Conservation (phyloP, 2,888 invertebrate species). For the Boloria selene region DNA sequence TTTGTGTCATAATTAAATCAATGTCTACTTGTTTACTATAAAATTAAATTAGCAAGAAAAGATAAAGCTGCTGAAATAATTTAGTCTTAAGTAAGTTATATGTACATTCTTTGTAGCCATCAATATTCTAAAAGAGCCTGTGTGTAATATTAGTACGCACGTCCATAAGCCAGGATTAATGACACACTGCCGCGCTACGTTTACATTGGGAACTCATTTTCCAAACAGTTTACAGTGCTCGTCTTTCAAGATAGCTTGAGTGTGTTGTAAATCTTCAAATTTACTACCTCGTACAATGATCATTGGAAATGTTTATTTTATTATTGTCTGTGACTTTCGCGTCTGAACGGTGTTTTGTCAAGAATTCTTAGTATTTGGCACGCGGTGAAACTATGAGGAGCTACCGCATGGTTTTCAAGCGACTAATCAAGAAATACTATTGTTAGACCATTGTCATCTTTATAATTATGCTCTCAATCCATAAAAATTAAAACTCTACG, state of each 20-base stretch:
- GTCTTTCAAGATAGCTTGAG: constrained; percentile 46
- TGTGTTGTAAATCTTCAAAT: constrained; percentile 50
- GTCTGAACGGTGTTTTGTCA: constrained; percentile 34
- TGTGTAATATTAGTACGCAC: constrained; percentile 19
- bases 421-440: constrained; percentile 32
- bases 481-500: not conserved
- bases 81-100: not conserved
- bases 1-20: not conserved
- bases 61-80: not conserved
- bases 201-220: constrained; percentile 26
- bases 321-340: constrained; percentile 45
- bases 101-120: not conserved
- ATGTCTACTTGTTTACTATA: not conserved
- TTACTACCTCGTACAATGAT: constrained; percentile 49
- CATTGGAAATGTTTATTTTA: constrained; percentile 48
- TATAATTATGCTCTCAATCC: not conserved
- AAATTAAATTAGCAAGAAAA: not conserved
- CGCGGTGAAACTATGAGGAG: constrained; percentile 27
- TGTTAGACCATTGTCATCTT: constrained; percentile 19
- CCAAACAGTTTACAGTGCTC: constrained; percentile 44
- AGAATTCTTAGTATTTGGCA: constrained; percentile 47
- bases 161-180: constrained; percentile 20
- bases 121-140: constrained; percentile 10
- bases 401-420: constrained; percentile 35
- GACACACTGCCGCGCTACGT: constrained; percentile 21